These are phyloP conservation scores for Centropus bengalensis DNA, from an alignment of 2,113 vertebrate species.

Conservation along the genomic window DNA sequence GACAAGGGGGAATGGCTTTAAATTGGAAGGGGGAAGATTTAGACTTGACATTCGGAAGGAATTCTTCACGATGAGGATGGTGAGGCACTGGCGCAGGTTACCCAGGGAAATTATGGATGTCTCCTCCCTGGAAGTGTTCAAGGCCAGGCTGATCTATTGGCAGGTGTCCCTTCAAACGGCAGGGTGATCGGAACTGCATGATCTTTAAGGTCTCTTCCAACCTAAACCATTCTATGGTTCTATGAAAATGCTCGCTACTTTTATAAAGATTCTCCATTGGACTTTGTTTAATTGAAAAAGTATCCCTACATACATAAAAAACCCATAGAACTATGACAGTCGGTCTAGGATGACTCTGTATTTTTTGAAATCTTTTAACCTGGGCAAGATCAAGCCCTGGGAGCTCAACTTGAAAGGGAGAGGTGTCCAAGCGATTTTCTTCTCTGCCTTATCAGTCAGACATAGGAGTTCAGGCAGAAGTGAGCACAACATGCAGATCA, in stretches of 20 bases:
- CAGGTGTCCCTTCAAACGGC: too few relatives aligned
- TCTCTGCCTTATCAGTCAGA: not conserved
- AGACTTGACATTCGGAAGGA: too few relatives aligned
- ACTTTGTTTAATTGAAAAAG: not conserved
- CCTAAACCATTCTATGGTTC: too few relatives aligned
- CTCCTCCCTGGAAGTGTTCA: too few relatives aligned
- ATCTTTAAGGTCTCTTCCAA: too few relatives aligned
- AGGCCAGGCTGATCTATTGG: too few relatives aligned
- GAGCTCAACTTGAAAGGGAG: not conserved
- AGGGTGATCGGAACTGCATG: too few relatives aligned
- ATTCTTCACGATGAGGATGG: too few relatives aligned
- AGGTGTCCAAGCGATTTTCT: not conserved
- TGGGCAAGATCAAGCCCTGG: not conserved
- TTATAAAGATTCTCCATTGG: not conserved
- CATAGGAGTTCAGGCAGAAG: not conserved
- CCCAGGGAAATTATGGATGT: too few relatives aligned
- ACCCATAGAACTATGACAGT: not conserved
- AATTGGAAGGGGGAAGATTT: too few relatives aligned
- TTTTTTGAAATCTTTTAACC: not conserved
- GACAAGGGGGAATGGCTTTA: too few relatives aligned
- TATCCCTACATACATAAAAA: not conserved
- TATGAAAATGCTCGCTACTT: not conserved
- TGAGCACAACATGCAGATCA: not conserved
- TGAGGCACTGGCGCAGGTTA: too few relatives aligned
- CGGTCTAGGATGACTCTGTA: not conserved